Evolutionary conservation across 2,113 vertebrate genomes (phyloP).

Genomic region (Marmota monax): DNA sequence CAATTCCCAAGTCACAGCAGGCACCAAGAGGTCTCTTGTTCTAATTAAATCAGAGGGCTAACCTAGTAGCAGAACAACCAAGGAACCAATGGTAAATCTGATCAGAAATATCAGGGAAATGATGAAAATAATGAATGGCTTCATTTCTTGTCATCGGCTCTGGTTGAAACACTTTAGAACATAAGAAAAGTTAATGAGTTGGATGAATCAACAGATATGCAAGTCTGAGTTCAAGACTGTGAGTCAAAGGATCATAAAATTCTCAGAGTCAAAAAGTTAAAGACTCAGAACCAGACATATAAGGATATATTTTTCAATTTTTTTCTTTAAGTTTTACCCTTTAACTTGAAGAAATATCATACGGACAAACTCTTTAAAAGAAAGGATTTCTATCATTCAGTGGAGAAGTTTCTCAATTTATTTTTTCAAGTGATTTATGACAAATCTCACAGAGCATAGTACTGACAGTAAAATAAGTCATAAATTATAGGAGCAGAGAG

Average conservation of each 20-base stretch:
- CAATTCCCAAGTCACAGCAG: background rate
- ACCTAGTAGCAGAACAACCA: background rate
- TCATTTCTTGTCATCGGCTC: background rate
- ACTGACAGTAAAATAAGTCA: constrained; percentile 53
- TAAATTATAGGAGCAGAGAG: constrained; percentile 62
- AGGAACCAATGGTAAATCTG: background rate
- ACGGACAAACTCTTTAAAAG: constrained; percentile 4
- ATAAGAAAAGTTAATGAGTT: background rate
- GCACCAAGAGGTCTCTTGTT: background rate
- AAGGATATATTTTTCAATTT: constrained; percentile 54
- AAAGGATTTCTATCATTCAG: constrained; percentile 45
- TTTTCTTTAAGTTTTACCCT: constrained; percentile 59
- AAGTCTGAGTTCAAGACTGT: background rate
- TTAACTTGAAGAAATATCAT: constrained; percentile 64
- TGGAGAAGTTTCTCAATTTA: constrained; percentile 65
- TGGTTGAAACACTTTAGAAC: background rate
- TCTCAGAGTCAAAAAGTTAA: constrained; percentile 10
- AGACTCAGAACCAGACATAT: constrained; percentile 36
- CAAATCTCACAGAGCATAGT: constrained; percentile 61
- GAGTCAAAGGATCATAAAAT: constrained; percentile 59
- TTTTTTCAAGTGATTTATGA: constrained; percentile 72
- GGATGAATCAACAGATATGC: background rate
- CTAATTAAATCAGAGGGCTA: background rate
- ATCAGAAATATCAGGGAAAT: background rate
- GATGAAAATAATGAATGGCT: background rate